phyloP scores from a whole-genome alignment of 2,888 invertebrate species.

The Meganola albula region DNA sequence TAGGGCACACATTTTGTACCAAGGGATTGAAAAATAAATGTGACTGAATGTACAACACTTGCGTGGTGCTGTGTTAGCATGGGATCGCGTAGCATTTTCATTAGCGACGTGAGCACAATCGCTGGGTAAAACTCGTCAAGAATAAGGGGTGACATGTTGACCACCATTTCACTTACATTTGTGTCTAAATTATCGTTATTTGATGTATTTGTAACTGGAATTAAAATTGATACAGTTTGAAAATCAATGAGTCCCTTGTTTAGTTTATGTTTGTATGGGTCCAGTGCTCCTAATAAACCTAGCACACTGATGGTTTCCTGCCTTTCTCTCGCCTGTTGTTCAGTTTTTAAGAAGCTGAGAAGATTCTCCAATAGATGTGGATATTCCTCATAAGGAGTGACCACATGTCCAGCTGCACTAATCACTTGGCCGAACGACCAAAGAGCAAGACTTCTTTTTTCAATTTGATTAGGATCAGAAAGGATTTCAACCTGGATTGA shows the following conservation, averaged over 20 bases:
- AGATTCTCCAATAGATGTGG: conserved; percentile 94
- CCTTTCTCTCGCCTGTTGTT: conserved; percentile 91
- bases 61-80: conserved; percentile 93
- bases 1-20: conserved; percentile 96
- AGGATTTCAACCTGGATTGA: conserved; percentile 94
- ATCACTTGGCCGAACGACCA: conserved; percentile 98
- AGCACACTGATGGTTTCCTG: conserved; percentile 95
- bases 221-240: conserved; percentile 87
- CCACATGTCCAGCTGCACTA: conserved; percentile 96
- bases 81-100: conserved; percentile 96
- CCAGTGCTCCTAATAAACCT: conserved; percentile 96
- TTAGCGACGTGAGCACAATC: conserved; percentile 95
- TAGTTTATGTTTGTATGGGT: conserved; percentile 98
- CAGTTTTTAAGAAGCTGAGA: conserved; percentile 95
- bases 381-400: conserved; percentile 96
- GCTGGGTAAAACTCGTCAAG: conserved; percentile 99
- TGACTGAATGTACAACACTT: conserved; percentile 96
- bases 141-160: conserved; percentile 91
- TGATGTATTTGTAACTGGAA: conserved; percentile 83
- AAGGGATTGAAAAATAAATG: conserved; percentile 96
- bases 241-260: conserved; percentile 94
- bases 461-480: conserved; percentile 94
- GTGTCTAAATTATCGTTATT: conserved; percentile 78
- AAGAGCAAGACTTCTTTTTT: conserved; percentile 95
- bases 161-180: conserved; percentile 94